Conservation (phyloP, 2,113 vertebrate species). For the Jacana jacana region DNA sequence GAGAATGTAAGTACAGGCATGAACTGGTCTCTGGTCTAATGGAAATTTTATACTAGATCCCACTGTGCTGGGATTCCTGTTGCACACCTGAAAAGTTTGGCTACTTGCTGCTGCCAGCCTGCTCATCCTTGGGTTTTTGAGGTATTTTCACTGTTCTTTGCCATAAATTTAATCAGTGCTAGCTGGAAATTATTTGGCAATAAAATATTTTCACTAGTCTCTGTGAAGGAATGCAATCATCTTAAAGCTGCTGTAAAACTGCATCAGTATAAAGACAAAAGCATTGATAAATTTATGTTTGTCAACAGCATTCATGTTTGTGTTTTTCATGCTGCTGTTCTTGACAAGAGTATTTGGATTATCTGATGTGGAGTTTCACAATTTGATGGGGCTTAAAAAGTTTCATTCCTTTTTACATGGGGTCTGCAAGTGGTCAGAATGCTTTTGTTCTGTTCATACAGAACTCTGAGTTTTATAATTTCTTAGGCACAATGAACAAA, state of each 20-base stretch:
- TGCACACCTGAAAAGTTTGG: background rate
- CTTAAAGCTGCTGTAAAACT: background rate
- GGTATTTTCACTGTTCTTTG: background rate
- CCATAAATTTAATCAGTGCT: background rate
- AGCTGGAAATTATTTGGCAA: background rate
- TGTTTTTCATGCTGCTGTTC: background rate
- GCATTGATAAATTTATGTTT: background rate
- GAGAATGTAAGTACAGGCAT: conserved; percentile 86
- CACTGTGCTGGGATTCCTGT: background rate
- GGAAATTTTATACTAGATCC: background rate
- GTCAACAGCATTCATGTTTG: background rate
- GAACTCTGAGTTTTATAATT: background rate
- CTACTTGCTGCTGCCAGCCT: background rate
- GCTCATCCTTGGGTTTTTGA: background rate
- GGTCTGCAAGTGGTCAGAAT: background rate
- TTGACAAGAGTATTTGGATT: background rate
- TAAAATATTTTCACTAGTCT: background rate
- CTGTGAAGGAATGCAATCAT: background rate
- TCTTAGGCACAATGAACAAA: background rate
- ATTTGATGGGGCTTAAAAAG: background rate
- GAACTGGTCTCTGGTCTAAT: background rate
- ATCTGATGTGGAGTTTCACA: background rate
- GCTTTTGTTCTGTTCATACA: background rate
- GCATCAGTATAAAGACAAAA: background rate
- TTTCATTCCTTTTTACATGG: background rate